Evolutionary conservation across 2,888 invertebrate species (phyloP), one percentile per base, ranked within the genome.

Genomic region (Drosophila longiperda): DNA sequence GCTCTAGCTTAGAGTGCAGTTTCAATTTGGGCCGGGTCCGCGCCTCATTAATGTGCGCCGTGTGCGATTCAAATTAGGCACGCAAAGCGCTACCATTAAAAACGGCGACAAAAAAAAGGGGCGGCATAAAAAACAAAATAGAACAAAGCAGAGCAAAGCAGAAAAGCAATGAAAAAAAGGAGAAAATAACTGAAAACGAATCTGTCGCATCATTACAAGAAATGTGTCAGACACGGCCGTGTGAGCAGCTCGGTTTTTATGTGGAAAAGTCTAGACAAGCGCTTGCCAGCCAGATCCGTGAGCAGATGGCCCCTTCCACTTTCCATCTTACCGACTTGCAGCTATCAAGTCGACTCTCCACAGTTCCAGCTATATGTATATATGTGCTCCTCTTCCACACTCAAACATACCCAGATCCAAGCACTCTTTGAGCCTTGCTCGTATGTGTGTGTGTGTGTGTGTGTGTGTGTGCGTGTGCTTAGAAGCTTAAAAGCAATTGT

Each of bases 121-220:
- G 62, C 26, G 54, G n/a, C 69, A 54, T 62, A 61, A 55, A 65
- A 65, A 15, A 62, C 63, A 45, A 49, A 57, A 48, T 49, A 58
- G 50, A 55, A 59, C 55, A 62, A 53, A 54, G 49, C 36, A 38
- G 53, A 50, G 38, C 11, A 42, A 49, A 36, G 29, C 12, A 50
- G 20, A 34, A 34, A 33, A 20, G 36, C 38, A 45, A 40, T 29
- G 12, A 20, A 55, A 49, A 45, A 32, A 48, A 12, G 23, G 23
- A 38, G 34, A 7, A 57, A 45, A 45, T 34, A 58, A 65, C 48
- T 70, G 80, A 70, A 75, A 80, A 76, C 72, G 86, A 83, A 85
- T 83, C 86, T 85, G 83, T 80, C 81, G 81, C 81, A 85, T 85
- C 80, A 82, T 85, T 82, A 85, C 81, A 83, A 82, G 85, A 82